Conservation (phyloP, 2,113 vertebrate species). For the Cettia cetti region DNA sequence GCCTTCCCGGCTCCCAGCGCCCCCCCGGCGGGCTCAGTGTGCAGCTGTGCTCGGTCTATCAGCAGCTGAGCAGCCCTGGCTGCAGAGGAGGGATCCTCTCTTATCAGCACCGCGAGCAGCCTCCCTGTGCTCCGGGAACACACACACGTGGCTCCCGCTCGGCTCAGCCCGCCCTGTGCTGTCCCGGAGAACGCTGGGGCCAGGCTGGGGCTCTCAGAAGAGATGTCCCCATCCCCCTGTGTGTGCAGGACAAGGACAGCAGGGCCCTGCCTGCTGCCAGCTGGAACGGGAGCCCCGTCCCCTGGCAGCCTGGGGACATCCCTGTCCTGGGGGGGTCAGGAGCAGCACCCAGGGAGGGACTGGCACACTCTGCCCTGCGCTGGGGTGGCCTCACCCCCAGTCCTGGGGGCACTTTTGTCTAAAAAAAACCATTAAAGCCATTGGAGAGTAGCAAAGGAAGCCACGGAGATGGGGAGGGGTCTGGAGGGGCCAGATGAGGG, state of each 20-base stretch:
- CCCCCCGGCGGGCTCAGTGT: rapidly evolving
- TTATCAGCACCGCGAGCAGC: background rate
- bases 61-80: background rate
- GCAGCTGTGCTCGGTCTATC: rapidly evolving
- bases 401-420: background rate
- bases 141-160: rapidly evolving
- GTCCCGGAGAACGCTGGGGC: rapidly evolving
- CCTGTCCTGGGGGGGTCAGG: background rate
- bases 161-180: no score
- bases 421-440: background rate
- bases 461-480: background rate
- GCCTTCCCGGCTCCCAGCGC: rapidly evolving
- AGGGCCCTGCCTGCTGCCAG: background rate
- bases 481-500: background rate
- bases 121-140: rapidly evolving
- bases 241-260: background rate
- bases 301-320: background rate
- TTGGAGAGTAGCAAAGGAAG: background rate
- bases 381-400: background rate
- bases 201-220: background rate
- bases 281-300: background rate
- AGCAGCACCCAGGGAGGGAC: background rate
- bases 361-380: background rate
- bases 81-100: rapidly evolving
- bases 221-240: background rate